Conservation (phyloP, 2,797 vertebrate species). For the Meriones psammophilus region DNA sequence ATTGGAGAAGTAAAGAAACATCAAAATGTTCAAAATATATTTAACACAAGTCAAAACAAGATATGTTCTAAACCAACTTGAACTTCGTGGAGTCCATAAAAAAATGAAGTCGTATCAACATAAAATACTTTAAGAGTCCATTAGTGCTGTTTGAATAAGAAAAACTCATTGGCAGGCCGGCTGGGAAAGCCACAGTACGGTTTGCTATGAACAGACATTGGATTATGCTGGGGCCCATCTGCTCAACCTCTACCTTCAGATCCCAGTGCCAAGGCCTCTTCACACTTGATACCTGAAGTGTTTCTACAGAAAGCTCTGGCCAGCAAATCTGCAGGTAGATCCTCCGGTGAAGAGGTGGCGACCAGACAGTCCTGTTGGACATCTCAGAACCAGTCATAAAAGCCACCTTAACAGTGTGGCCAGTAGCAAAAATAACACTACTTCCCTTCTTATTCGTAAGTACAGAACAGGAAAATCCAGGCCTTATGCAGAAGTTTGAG, state of each 20-base stretch:
- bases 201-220: neutral
- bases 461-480: neutral
- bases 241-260: neutral
- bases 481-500: neutral
- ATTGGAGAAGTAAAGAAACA: neutral
- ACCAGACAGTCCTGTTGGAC: neutral
- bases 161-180: neutral
- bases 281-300: neutral
- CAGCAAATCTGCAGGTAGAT: neutral
- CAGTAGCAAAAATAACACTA: neutral
- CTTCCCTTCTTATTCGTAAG: neutral
- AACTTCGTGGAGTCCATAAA: neutral
- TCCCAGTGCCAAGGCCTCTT: neutral
- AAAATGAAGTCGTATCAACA: neutral
- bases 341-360: neutral
- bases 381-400: neutral
- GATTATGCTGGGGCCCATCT: too few species aligned
- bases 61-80: neutral
- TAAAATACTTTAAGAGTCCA: neutral
- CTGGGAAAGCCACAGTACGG: neutral
- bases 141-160: slow-evolving; percentile 10
- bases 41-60: neutral
- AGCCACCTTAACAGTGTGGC: neutral
- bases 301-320: neutral
- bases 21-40: neutral